Evolutionary conservation across 2,888 invertebrate species (phyloP), one percentile per base, ranked within the genome.

Genomic region (Drepanosiphum platanoidis): DNA sequence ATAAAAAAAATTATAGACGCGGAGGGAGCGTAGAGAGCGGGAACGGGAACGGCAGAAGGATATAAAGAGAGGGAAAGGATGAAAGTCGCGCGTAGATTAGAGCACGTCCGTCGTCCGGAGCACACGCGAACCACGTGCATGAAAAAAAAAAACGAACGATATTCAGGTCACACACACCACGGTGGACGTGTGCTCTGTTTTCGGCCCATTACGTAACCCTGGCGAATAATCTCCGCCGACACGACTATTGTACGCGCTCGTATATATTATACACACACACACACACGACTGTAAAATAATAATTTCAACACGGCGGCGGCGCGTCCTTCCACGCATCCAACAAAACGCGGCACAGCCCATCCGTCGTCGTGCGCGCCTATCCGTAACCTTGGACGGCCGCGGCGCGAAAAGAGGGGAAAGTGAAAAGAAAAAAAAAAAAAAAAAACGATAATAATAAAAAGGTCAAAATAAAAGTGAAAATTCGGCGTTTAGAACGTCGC

Each of bases 401-500:
- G 42, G 22, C 42, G 27, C 32, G 34, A 18, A 46, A 34, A 46
- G 64, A 34, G 82, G 82, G 74, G 82, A 83, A 83, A 83, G 82
- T 64, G 74, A 66, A 61, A 46, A 2, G 13, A 46, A 72, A 27
- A 30, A n/a, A n/a, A n/a, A n/a, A n/a, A n/a, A n/a, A n/a, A n/a
- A n/a, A 80, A 39, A 81, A 61, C 18, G 39, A 30, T 64, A 7
- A 64, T 42, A 78, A 79, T 42, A 80, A 39, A 81, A 61, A 30
- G 39, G 42, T 64, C 13, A 64, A 64, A 78, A 79, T 42, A 79
- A 79, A 82, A 82, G 82, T 82, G 82, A 82, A 82, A 82, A 82
- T 61, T 61, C 32, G 30, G 32, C 30, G 58, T 82, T 66, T 18
- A 22, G 39, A 66, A 32, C 66, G 66, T 42, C 30, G 30, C 30